Base-by-base conservation (phyloP, 2,888 invertebrate species). In the Caenorhabditis sp. region DNA sequence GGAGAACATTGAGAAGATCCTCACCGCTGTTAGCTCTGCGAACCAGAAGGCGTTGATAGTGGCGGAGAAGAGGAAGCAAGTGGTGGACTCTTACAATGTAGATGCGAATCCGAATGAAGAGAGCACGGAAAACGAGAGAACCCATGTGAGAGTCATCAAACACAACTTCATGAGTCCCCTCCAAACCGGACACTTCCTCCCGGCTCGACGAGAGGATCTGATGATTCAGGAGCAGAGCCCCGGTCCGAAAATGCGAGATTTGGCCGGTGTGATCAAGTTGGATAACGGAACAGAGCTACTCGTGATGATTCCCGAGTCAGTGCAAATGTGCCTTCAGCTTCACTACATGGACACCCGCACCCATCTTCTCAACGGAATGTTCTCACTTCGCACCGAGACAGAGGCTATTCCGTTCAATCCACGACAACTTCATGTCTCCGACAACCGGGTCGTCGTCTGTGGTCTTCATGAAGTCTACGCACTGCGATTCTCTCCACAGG, bases 321-420 rank as follows among this genome's bases (percentile, higher is more conserved):
- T 51, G 6, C 72, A 64, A 44, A 40, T 71, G 0, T 64, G 35
- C 15, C 44, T 82, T 26, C 68, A 78, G 24, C 40, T 82, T 0
- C 74, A 72, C 32, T 68, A 72, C 40, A 67, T 78, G 61, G 82
- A 82, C 44, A 72, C 82, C 0, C 60, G 77, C 6, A 56, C 61
- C 1, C 47, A 77, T 35, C 55, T 77, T 1, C 32, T 69, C n/a
- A 62, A 77, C 11, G 69, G 77, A 77, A 70, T 70, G 69, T 56
- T 70, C 18, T 62, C 35, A 8, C 53, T 70, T 55, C 55, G 65
- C 9, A 71, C 62, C 22, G 87, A 87, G 56, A 80, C 70, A 5
- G 87, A 87, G 37, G 47, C 56, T 5, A 76, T 87, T 26, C 67
- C 85, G 11, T 87, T 87, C 60, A 18, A 55, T 2, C 81, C 81